A percentile compares a stretch with the other conserved stretches of the same genome.
Evolutionary conservation across 2,797 vertebrate genomes (phyloP).

Genomic region (Microchirus variegatus): DNA sequence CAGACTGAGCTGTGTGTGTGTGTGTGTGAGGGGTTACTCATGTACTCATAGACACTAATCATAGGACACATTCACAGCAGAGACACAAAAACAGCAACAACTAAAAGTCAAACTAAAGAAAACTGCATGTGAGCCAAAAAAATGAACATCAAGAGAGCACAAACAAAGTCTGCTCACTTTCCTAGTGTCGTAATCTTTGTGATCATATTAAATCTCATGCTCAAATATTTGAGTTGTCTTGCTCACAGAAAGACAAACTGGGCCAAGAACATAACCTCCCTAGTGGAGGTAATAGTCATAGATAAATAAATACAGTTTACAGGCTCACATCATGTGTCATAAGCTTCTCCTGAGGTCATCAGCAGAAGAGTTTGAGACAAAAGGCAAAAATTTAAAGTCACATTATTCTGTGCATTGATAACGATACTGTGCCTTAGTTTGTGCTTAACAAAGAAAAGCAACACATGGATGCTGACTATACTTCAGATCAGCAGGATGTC

Average conservation of each 20-base stretch:
- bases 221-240: too few relatives aligned
- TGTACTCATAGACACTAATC: slow-evolving; percentile 15
- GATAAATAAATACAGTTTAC: slow-evolving; percentile 50
- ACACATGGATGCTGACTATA: slow-evolving; percentile 9
- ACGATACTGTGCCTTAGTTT: too few relatives aligned
- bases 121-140: slow-evolving; percentile 16
- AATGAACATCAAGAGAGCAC: neutral
- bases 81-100: slow-evolving; percentile 2
- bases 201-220: too few relatives aligned
- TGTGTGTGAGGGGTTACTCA: slow-evolving; percentile 36
- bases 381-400: slow-evolving; percentile 37
- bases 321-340: slow-evolving; percentile 1
- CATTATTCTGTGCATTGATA: slow-evolving; percentile 42
- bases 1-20: slow-evolving; percentile 18
- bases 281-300: slow-evolving; percentile 1
- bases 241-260: too few relatives aligned
- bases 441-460: slow-evolving; percentile 20
- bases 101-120: neutral
- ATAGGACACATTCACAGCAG: slow-evolving; percentile 28
- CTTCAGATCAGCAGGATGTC: too few relatives aligned
- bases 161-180: too few relatives aligned
- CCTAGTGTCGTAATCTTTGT: too few relatives aligned
- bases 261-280: too few relatives aligned
- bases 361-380: slow-evolving; percentile 17
- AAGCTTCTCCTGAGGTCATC: slow-evolving; percentile 28